Percentiles rank a stretch among this genome's conserved stretches.
These are phyloP conservation scores for Laspeyria flexula DNA, from an alignment of 2,888 invertebrate species.

Conservation along the genomic window DNA sequence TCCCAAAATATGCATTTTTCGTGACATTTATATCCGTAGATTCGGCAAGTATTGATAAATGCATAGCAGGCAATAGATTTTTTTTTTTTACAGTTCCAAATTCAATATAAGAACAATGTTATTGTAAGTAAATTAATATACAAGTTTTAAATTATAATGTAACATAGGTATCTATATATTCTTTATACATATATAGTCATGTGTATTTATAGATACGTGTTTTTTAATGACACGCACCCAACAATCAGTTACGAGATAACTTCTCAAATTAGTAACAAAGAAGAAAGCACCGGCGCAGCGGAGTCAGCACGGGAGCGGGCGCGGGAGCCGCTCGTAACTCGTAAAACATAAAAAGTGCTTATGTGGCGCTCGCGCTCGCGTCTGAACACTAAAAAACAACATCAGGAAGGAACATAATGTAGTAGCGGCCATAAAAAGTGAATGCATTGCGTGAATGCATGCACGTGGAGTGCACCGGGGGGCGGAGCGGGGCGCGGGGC, in stretches of 20 bases:
- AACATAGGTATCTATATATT: too few species aligned
- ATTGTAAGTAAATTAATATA: too few species aligned
- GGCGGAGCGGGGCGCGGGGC: slow-evolving; percentile 35
- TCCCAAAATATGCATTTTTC: too few species aligned
- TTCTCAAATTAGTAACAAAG: slow-evolving; percentile 70
- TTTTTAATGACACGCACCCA: slow-evolving; percentile 29
- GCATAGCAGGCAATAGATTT: too few species aligned
- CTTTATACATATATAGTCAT: too few species aligned
- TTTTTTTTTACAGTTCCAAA: too few species aligned
- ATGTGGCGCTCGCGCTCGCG: slow-evolving; percentile 79
- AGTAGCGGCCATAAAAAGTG: slow-evolving; percentile 82
- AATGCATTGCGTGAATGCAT: slow-evolving; percentile 84
- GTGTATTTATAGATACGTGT: too few species aligned
- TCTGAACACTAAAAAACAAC: slow-evolving; percentile 76
- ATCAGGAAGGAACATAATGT: slow-evolving; percentile 82
- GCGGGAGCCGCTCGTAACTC: slow-evolving; percentile 74
- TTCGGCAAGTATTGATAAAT: too few species aligned
- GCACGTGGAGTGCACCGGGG: slow-evolving; percentile 79
- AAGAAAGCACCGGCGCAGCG: slow-evolving; percentile 68
- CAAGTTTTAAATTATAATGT: too few species aligned
- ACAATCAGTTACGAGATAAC: slow-evolving; percentile 42
- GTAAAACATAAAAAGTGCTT: slow-evolving; percentile 83
- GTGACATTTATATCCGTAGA: too few species aligned
- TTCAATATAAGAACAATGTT: too few species aligned
- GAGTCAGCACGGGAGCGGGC: slow-evolving; percentile 55